phyloP scores from a whole-genome alignment of 1,140 invertebrate genomes.

The Bombus haemorrhoidalis region DNA sequence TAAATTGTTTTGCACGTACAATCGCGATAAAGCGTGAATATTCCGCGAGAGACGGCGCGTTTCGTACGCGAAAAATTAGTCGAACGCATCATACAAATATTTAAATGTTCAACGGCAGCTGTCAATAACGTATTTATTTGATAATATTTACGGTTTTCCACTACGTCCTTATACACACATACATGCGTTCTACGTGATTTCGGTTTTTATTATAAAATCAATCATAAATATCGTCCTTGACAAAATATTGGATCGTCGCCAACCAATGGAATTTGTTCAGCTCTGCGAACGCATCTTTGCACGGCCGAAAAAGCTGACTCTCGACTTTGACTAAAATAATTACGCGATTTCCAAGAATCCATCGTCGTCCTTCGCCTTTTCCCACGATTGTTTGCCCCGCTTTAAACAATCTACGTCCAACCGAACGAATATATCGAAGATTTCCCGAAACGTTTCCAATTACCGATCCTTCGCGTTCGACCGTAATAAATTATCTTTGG shows the following conservation, averaged over 20 bases:
- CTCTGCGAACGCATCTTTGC: background rate
- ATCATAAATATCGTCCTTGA: background rate
- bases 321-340: background rate
- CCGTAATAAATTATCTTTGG: background rate
- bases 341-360: background rate
- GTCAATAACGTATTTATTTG: slow-evolving; percentile 10
- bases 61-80: background rate
- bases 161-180: background rate
- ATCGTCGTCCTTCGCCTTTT: background rate
- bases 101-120: background rate
- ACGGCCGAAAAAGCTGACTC: background rate
- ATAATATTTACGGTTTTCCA: slow-evolving; percentile 4
- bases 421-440: background rate
- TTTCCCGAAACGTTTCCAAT: background rate
- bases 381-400: background rate
- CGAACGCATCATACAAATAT: background rate
- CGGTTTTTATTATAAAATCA: background rate
- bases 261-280: background rate
- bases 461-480: background rate
- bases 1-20: background rate
- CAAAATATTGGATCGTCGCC: background rate
- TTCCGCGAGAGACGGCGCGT: background rate
- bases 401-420: background rate
- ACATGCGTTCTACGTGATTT: background rate
- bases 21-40: background rate